These are phyloP conservation scores for Lepilemur septentrionalis DNA, from an alignment of 2,797 vertebrate species.

Conservation along the genomic window DNA sequence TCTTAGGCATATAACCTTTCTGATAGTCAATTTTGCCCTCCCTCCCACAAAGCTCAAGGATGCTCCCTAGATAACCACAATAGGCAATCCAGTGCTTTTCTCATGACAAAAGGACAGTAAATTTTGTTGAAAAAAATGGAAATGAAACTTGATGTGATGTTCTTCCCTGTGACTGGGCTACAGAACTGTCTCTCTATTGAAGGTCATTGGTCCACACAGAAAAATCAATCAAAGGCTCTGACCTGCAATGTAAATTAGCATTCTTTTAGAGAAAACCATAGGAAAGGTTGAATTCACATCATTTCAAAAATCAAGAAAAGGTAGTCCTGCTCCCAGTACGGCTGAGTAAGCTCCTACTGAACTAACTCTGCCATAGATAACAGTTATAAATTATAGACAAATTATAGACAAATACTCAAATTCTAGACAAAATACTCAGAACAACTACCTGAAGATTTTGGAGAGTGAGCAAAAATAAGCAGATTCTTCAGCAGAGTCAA, in stretches of 20 bases:
- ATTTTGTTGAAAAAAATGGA: constrained; percentile 61
- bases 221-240: constrained; percentile 62
- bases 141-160: constrained; percentile 48
- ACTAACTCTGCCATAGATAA: neutral
- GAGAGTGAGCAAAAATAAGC: neutral
- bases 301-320: constrained; percentile 53
- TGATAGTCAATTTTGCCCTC: neutral
- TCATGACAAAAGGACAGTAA: neutral
- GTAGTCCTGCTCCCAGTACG: neutral
- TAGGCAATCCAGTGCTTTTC: constrained; percentile 12
- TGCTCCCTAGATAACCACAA: constrained; percentile 17
- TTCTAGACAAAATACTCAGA: neutral
- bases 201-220: constrained; percentile 48
- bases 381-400: neutral
- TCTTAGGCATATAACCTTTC: neutral
- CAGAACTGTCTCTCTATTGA: constrained; percentile 49
- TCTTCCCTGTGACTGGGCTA: constrained; percentile 2
- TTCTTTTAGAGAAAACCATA: constrained; percentile 50
- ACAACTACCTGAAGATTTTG: neutral
- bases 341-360: neutral
- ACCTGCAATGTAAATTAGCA: constrained; percentile 61
- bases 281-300: constrained; percentile 16
- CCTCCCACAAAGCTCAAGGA: constrained; percentile 37
- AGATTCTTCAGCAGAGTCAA: neutral
- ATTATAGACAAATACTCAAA: neutral